Conservation (phyloP, 2,113 vertebrate species). For the Pseudopodoces humilis region DNA sequence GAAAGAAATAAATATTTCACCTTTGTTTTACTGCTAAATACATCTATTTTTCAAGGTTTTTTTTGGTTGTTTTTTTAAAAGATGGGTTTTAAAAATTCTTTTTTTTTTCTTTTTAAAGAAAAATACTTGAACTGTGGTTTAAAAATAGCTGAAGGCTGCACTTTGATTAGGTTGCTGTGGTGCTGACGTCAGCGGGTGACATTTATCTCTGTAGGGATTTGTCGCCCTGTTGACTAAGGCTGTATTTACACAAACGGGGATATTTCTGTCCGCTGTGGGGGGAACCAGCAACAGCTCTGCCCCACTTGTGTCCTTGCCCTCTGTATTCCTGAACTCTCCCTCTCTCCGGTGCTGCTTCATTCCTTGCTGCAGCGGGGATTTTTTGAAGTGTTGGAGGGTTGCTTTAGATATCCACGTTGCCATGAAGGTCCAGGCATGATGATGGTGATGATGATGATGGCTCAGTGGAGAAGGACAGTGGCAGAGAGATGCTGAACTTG, state of each 20-base stretch:
- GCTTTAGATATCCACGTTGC: not conserved
- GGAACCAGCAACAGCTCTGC: not conserved
- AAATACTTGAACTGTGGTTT: not conserved
- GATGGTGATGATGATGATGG: not conserved
- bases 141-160: conserved; percentile 54
- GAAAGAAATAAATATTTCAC: not conserved
- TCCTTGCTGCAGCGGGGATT: not conserved
- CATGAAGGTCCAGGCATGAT: no score
- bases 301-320: not conserved
- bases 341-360: not conserved
- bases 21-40: not conserved
- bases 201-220: conserved; percentile 45
- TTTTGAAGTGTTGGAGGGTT: not conserved
- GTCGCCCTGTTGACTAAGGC: conserved; percentile 41
- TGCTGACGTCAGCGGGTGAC: conserved; percentile 24
- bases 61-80: not conserved
- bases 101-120: not conserved
- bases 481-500: not conserved
- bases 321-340: not conserved
- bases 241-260: conserved; percentile 42
- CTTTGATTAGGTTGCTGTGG: conserved; percentile 56
- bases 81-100: not conserved
- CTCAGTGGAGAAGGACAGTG: rapidly evolving
- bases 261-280: conserved; percentile 14
- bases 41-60: not conserved